Evolutionary conservation across 1,140 invertebrate genomes (phyloP).

Genomic region (Drusus annulatus): DNA sequence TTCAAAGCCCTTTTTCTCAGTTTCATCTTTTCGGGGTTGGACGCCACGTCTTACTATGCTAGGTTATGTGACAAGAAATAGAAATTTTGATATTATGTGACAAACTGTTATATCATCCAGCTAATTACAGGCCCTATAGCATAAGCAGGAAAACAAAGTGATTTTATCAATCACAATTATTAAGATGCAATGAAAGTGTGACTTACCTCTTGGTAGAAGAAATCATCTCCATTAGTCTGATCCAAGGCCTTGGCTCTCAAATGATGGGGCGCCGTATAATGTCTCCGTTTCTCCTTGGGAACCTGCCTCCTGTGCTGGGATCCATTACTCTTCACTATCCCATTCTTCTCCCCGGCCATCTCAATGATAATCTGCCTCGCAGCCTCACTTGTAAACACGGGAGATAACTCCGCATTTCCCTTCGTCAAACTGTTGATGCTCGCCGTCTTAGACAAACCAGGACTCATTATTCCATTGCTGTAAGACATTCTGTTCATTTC

Average conservation of each 20-base stretch:
- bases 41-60: too few relatives aligned
- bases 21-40: too few relatives aligned
- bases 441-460: slow-evolving; percentile 49
- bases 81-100: too few relatives aligned
- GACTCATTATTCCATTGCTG: slow-evolving; percentile 53
- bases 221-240: slow-evolving; percentile 70
- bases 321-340: slow-evolving; percentile 62
- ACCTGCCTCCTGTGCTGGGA: slow-evolving; percentile 76
- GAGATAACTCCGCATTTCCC: slow-evolving; percentile 66
- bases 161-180: neutral
- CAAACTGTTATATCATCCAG: too few relatives aligned
- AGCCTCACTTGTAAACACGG: slow-evolving; percentile 88
- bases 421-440: slow-evolving; percentile 53
- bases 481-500: slow-evolving; percentile 38
- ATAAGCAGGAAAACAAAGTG: too few relatives aligned
- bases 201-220: slow-evolving; percentile 73
- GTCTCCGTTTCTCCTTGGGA: slow-evolving; percentile 86
- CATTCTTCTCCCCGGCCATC: slow-evolving; percentile 76
- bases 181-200: neutral
- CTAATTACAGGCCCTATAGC: too few relatives aligned
- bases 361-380: slow-evolving; percentile 88
- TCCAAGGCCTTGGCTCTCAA: slow-evolving; percentile 74
- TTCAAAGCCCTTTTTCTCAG: too few relatives aligned
- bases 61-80: too few relatives aligned
- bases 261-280: slow-evolving; percentile 88